These are phyloP conservation scores for Euglossa dilemma DNA, from an alignment of 1,140 invertebrate genomes.

Conservation along the genomic window DNA sequence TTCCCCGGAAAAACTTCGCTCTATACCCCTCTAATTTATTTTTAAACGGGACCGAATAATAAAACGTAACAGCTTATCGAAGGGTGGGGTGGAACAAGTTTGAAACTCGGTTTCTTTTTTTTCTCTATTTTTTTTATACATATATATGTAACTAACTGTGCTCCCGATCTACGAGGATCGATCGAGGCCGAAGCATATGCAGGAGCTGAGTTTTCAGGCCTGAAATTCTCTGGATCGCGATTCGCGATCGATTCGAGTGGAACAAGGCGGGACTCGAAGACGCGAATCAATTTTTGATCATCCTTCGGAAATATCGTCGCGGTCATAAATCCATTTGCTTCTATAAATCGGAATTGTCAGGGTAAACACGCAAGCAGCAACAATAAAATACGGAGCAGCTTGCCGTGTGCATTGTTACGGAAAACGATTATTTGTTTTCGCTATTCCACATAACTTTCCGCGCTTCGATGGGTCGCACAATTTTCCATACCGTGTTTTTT, in stretches of 20 bases:
- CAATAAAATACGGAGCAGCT: slow-evolving; percentile 36
- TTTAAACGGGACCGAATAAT: background rate
- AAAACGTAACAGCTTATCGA: background rate
- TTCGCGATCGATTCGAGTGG: background rate
- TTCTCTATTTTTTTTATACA: no score
- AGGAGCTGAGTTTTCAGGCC: background rate
- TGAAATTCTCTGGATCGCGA: no score
- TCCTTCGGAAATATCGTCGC: background rate
- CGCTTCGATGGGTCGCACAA: slow-evolving; percentile 49
- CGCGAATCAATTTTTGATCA: background rate
- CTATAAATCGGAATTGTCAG: slow-evolving; percentile 27
- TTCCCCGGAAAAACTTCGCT: background rate
- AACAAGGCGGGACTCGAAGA: background rate
- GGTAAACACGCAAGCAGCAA: slow-evolving; percentile 24
- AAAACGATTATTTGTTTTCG: slow-evolving; percentile 67
- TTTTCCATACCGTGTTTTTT: slow-evolving; percentile 38
- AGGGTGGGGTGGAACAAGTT: background rate
- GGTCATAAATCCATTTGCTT: slow-evolving; percentile 32
- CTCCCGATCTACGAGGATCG: background rate
- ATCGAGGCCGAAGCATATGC: background rate
- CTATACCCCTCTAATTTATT: background rate
- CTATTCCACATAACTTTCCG: slow-evolving; percentile 49
- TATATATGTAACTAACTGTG: background rate
- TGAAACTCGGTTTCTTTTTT: background rate
- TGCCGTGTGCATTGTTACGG: slow-evolving; percentile 46